phyloP scores from a whole-genome alignment of 2,888 invertebrate genomes.

The Cactoblastis cactorum region DNA sequence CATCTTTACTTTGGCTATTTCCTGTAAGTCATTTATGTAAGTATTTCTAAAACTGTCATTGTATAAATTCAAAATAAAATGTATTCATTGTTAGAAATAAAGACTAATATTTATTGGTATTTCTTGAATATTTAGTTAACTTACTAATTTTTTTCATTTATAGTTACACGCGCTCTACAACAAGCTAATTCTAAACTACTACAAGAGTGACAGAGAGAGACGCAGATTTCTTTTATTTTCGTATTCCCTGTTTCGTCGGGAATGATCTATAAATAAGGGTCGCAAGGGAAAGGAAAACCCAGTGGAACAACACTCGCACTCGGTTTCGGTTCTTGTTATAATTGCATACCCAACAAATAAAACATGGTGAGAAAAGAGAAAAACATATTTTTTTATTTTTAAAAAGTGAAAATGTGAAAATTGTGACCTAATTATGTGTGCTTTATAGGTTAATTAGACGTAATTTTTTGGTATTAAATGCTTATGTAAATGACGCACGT shows the following conservation, averaged over 20 bases:
- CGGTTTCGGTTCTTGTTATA: slow-evolving; percentile 76
- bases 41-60: too few species aligned
- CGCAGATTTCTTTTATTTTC: slow-evolving; percentile 73
- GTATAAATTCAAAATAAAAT: too few species aligned
- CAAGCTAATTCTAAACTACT: slow-evolving; percentile 19
- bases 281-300: slow-evolving; percentile 56
- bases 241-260: slow-evolving; percentile 59
- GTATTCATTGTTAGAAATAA: too few species aligned
- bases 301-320: slow-evolving; percentile 79
- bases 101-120: too few species aligned
- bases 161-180: slow-evolving; percentile 13
- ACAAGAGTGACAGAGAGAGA: slow-evolving; percentile 50
- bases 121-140: too few species aligned
- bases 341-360: slow-evolving; percentile 55
- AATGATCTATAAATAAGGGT: slow-evolving; percentile 75
- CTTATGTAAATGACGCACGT: neutral
- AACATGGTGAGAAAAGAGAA: slow-evolving; percentile 59
- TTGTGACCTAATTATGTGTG: neutral
- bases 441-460: neutral
- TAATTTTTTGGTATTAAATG: too few species aligned
- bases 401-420: slow-evolving; percentile 17
- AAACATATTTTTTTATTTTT: slow-evolving; percentile 20
- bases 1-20: too few species aligned
- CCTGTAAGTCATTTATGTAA: too few species aligned
- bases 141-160: too few species aligned